Evolutionary conservation across 2,113 vertebrate genomes (phyloP), one percentile per base, ranked within the genome.

Genomic region (Chaetodon auriga): DNA sequence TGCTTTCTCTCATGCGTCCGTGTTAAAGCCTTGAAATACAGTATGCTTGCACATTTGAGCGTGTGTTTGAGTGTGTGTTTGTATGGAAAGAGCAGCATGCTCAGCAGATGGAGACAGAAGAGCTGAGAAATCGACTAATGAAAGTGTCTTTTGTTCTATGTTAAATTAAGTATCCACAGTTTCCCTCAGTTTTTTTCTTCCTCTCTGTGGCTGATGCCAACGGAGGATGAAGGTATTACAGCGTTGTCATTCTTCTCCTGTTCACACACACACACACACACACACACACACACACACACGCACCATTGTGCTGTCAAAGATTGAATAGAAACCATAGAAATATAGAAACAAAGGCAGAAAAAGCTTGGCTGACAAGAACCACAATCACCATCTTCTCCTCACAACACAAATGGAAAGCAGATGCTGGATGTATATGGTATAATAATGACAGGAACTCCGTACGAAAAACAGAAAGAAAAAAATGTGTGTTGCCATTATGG

Each of bases 401-500:
- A 60, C 49, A 78, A 86, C 65, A 25, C 82, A 72, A 92, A 93
- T 91, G 43, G 77, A 77, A 92, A 87, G 58, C 93, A 92, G 85
- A 92, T 93, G 91, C 74, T 75, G 80, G 53, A 86, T 76, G 55
- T 87, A 89, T 84, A 85, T 64, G 66, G 72, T 75, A 60, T 58
- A 84, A 80, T 91, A 88, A 90, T 85, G 87, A 69, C 69, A 77
- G 81, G 81, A 89, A 89, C 73, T 81, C 60, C 68, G 61, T 69
- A 68, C 74, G 78, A 80, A 85, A 87, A 66, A 43, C 19, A 81
- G 41, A 71, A 72, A 74, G 21, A 75, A 58, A 36, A 70, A 71
- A 82, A 60, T 41, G 18, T 49, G 65, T 73, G 70, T 84, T 81
- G 75, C 77, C 68, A 51, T 83, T 57, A 83, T 82, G 80, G 90